Conservation (phyloP, 2,113 vertebrate species). For the Ceuthmochares aereus region DNA sequence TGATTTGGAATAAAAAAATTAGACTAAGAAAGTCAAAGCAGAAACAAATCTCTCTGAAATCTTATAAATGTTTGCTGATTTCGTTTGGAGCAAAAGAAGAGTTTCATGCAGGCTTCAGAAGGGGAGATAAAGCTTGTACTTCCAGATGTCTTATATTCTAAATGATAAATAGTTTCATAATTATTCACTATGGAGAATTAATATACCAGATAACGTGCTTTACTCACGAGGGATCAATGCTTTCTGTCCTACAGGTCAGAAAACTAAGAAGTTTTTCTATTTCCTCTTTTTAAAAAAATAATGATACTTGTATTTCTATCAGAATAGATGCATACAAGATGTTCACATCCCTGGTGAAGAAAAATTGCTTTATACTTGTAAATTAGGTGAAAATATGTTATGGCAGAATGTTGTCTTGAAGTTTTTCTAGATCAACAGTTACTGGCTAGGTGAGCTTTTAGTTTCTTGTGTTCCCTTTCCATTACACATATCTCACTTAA, state of each 20-base stretch:
- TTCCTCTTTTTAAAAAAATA: background rate
- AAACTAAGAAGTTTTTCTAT: background rate
- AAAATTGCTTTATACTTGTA: background rate
- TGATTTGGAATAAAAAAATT: background rate
- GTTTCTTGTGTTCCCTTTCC: background rate
- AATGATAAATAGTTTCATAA: background rate
- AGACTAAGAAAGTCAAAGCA: background rate
- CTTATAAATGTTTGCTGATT: background rate
- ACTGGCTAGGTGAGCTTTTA: background rate
- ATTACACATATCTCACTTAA: background rate
- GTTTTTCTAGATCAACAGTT: background rate
- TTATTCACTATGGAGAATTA: background rate
- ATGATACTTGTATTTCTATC: background rate
- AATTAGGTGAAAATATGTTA: background rate
- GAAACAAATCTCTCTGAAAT: background rate
- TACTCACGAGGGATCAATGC: background rate
- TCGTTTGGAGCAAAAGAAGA: background rate
- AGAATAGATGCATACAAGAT: background rate
- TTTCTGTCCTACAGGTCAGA: background rate
- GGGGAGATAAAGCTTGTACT: background rate
- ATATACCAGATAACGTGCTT: background rate
- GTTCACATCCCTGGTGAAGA: background rate
- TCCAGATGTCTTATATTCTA: background rate
- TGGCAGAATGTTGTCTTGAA: background rate
- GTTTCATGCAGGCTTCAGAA: background rate